A percentile compares a stretch with the other conserved stretches of the same genome.
Evolutionary conservation across 2,888 invertebrate species (phyloP).

Genomic region (Melanargia galathea): DNA sequence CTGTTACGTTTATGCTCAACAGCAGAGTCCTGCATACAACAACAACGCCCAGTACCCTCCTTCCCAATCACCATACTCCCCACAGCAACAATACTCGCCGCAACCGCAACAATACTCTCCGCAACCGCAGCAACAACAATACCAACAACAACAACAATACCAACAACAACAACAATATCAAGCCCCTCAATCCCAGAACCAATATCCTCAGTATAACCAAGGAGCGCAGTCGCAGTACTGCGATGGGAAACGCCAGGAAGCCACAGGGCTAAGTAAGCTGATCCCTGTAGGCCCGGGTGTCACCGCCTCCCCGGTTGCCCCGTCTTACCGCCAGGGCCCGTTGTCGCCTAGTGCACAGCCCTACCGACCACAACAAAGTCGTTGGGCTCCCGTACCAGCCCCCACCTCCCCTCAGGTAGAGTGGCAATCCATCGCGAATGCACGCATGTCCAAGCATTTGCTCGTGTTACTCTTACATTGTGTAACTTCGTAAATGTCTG

Average conservation of each 20-base stretch:
- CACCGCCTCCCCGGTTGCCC: constrained; percentile 52
- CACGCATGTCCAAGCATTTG: constrained; percentile 22
- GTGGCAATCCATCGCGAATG: constrained; percentile 22
- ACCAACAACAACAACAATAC: constrained; percentile 41
- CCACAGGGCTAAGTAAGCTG: constrained; percentile 74
- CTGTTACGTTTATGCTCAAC: constrained; percentile 49
- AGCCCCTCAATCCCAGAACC: constrained; percentile 42
- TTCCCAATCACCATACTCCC: constrained; percentile 47
- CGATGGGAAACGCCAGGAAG: constrained; percentile 69
- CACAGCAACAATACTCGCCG: constrained; percentile 42
- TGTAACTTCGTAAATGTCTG: neutral
- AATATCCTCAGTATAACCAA: constrained; percentile 45
- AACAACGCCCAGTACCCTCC: constrained; percentile 76
- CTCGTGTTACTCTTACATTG: neutral
- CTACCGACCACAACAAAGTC: constrained; percentile 67
- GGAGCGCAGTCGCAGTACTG: constrained; percentile 55
- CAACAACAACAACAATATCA: constrained; percentile 41
- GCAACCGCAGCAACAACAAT: constrained; percentile 37
- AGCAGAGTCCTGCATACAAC: constrained; percentile 76
- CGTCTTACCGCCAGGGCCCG: constrained; percentile 63
- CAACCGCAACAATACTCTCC: constrained; percentile 37
- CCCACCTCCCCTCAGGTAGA: constrained; percentile 78
- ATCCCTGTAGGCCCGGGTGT: constrained; percentile 73
- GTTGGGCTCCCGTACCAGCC: constrained; percentile 78
- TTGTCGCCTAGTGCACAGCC: constrained; percentile 68